These are phyloP conservation scores for Dicentrarchus labrax DNA, from an alignment of 2,113 vertebrate genomes.

Conservation along the genomic window DNA sequence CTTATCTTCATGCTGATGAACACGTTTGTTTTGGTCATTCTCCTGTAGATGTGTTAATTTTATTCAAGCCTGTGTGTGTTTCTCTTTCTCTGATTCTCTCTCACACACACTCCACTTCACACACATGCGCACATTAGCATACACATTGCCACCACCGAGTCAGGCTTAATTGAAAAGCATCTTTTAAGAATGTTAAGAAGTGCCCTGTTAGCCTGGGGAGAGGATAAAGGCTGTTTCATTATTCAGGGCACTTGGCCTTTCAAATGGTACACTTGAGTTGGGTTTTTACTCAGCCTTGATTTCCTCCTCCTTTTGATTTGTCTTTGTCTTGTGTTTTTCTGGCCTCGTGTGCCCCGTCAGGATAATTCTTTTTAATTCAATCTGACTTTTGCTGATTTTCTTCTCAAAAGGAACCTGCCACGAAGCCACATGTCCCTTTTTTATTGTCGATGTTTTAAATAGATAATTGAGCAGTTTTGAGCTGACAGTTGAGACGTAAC, in stretches of 20 bases:
- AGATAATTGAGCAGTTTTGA: not conserved
- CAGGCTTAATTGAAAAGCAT: slow-evolving; percentile 77
- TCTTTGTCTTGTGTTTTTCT: slow-evolving; percentile 11
- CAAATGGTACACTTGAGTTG: slow-evolving; percentile 59
- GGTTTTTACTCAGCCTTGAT: slow-evolving; percentile 54
- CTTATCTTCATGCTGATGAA: slow-evolving; percentile 32
- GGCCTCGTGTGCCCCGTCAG: not conserved
- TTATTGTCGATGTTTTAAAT: not conserved
- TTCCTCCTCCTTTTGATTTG: slow-evolving; percentile 38
- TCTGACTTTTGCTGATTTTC: not conserved
- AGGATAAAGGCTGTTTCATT: slow-evolving; percentile 63
- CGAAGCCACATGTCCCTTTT: not conserved
- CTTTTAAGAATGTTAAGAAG: slow-evolving; percentile 73
- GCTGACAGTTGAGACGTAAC: not conserved
- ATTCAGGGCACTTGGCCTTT: slow-evolving; percentile 78
- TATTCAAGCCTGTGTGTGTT: slow-evolving; percentile 8
- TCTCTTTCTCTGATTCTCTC: slow-evolving; percentile 21
- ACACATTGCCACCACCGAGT: slow-evolving; percentile 51
- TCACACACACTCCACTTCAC: slow-evolving; percentile 16
- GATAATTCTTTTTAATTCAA: not conserved
- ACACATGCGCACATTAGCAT: slow-evolving; percentile 56
- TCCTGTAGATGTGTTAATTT: slow-evolving; percentile 13
- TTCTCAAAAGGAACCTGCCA: not conserved
- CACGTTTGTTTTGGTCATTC: slow-evolving; percentile 12
- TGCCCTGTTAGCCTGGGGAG: slow-evolving; percentile 60